These are phyloP conservation scores for Arctocebus calabarensis DNA, from an alignment of 2,797 vertebrate species.

Conservation along the genomic window DNA sequence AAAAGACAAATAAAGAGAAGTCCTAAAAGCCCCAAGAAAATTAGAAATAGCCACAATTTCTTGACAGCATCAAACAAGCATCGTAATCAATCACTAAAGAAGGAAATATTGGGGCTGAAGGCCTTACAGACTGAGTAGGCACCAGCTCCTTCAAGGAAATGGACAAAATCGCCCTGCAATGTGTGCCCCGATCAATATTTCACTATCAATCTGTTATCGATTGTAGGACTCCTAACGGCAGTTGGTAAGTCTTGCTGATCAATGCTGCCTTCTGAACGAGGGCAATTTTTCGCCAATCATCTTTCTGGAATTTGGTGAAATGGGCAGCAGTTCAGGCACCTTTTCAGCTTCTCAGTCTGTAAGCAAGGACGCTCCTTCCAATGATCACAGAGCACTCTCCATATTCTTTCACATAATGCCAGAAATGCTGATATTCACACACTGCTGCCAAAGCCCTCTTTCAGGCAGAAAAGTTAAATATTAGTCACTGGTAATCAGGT, in stretches of 20 bases:
- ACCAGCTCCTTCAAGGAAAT: not conserved
- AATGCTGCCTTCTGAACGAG: slow-evolving; percentile 45
- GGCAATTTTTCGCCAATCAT: slow-evolving; percentile 60
- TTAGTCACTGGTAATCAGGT: not conserved
- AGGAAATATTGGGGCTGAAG: not conserved
- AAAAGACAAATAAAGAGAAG: not conserved
- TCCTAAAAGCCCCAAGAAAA: slow-evolving; percentile 74
- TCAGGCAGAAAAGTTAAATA: not conserved
- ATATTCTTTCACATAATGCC: not conserved
- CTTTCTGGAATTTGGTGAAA: slow-evolving; percentile 60
- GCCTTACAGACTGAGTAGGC: not conserved
- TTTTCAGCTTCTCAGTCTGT: not conserved
- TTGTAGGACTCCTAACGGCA: slow-evolving; percentile 63
- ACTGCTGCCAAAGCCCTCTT: accelerated
- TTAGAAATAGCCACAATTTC: slow-evolving; percentile 69
- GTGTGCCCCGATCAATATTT: slow-evolving; percentile 50
- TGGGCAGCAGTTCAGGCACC: not conserved
- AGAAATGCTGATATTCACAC: not conserved
- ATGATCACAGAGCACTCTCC: not conserved
- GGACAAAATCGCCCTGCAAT: slow-evolving; percentile 54
- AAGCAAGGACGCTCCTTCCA: not conserved
- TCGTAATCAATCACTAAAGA: slow-evolving; percentile 48
- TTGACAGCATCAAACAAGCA: slow-evolving; percentile 56
- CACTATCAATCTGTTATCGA: slow-evolving; percentile 75
- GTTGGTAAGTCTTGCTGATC: slow-evolving; percentile 70